Base-by-base conservation (phyloP, 2,113 vertebrate genomes). In the Cyanistes caeruleus region DNA sequence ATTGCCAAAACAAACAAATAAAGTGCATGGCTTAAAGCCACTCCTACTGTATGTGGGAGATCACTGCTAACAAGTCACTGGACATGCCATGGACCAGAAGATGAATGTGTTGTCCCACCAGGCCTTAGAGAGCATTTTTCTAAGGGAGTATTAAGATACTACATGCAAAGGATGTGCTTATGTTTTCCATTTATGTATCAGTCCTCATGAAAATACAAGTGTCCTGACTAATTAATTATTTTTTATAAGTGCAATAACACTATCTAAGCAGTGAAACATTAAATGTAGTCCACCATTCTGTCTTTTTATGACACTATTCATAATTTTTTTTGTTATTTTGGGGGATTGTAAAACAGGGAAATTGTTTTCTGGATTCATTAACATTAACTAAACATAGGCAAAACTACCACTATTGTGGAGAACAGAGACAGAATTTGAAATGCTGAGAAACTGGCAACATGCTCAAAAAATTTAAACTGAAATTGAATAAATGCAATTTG, bases 1-100 rank as follows among this genome's bases (percentile, higher is more conserved):
- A 83, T 68, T 7, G 58, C 69, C 89, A 90, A 88, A 94, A 24
- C 15, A 88, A 90, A 76, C n/a, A 94, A 93, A 58, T 72, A 62
- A 84, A 93, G 74, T 35, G 2, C 19, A 59, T 88, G 43, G 37
- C 59, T 80, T 63, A 81, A 90, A 28, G 8, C 25, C 10, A 27
- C 9, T 86, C 52, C 68, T 86, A 74, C 64, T 81, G n/a, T 62
- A 41, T 53, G 25, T 77, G 80, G 33, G n/a, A 89, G 68, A 89
- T 55, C 49, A 44, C 37, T 65, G 76, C 25, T 94, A 92, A 86
- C 46, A 96, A 83, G 58, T 76, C 63, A 62, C 27, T 91, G 74
- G 81, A 72, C 19, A 5, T 49, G 21, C 33, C n/a, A 31, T 8
- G 30, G 21, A 69, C 22, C 55, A 80, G 59, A 90, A 88, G n/a